Evolutionary conservation across 2,113 vertebrate species (phyloP).

Genomic region (Phaethon lepturus): DNA sequence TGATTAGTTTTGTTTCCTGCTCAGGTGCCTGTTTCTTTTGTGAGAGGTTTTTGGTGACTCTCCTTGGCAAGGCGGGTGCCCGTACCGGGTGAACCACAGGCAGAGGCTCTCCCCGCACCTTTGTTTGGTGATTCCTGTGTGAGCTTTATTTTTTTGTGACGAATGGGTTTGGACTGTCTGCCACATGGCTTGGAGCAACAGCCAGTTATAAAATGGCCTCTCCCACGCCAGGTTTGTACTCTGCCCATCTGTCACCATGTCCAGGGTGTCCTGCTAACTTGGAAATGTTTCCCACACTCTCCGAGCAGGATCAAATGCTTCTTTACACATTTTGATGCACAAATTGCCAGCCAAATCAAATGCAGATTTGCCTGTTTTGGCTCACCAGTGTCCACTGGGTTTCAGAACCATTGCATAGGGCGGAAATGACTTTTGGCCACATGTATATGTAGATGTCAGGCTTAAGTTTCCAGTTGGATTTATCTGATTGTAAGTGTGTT

Average conservation of each 20-base stretch:
- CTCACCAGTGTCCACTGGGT: not conserved
- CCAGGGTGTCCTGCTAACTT: not conserved
- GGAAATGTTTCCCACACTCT: not conserved
- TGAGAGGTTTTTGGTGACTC: not conserved
- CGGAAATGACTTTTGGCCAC: not conserved
- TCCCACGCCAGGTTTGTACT: rapidly evolving
- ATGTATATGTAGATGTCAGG: rapidly evolving
- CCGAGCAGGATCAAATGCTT: not conserved
- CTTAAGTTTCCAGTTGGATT: not conserved
- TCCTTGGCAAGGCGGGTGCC: not conserved
- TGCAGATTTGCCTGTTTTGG: not conserved
- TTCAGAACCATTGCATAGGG: not conserved
- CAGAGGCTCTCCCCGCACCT: not conserved
- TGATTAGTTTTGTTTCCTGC: not conserved
- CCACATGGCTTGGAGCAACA: slow-evolving; percentile 8
- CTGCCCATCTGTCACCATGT: not conserved
- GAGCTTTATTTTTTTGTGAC: not conserved
- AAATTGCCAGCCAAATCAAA: not conserved
- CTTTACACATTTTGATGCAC: not conserved
- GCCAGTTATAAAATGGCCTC: not conserved
- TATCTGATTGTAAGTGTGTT: not conserved
- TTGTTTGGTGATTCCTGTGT: not conserved
- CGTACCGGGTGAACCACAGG: rapidly evolving
- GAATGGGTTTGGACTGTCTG: slow-evolving; percentile 1
- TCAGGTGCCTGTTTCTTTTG: not conserved